A percentile compares a stretch with the other conserved stretches of the same genome.
These are phyloP conservation scores for Halyomorpha halys DNA, from an alignment of 1,140 invertebrate genomes.

Conservation along the genomic window DNA sequence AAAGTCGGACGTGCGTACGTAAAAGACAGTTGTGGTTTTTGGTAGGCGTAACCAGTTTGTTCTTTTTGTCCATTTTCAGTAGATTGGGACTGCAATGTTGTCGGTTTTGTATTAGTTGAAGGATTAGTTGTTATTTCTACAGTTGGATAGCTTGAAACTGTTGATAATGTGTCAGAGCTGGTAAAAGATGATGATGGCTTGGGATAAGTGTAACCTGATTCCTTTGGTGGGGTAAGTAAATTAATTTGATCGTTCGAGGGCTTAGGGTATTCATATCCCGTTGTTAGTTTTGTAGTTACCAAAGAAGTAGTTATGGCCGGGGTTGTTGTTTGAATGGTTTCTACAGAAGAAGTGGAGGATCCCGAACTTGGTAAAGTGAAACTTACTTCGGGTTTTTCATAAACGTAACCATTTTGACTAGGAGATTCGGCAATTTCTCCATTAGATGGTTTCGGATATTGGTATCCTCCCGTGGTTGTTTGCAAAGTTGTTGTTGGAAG, in stretches of 20 bases:
- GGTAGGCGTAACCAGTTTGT: neutral
- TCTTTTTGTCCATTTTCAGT: neutral
- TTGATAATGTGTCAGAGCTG: neutral
- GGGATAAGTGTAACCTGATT: constrained; percentile 10
- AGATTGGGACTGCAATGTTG: constrained; percentile 1
- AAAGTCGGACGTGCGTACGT: neutral
- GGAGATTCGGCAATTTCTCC: too few relatives aligned
- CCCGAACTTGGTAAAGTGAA: neutral
- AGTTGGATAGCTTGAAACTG: neutral
- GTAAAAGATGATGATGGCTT: constrained; percentile 5
- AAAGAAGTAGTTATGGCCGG: neutral
- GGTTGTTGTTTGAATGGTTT: neutral
- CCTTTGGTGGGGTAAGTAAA: neutral
- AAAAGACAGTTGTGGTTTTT: neutral
- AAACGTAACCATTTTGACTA: neutral
- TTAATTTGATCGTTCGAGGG: constrained; percentile 5
- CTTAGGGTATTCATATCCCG: constrained; percentile 12
- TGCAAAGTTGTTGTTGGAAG: too few relatives aligned
- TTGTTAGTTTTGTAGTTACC: neutral
- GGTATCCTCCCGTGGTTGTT: too few relatives aligned
- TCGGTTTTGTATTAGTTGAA: neutral
- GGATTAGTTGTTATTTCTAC: neutral
- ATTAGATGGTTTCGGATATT: too few relatives aligned
- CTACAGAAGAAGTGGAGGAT: neutral
- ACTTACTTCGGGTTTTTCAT: neutral